phyloP scores from a whole-genome alignment of 2,113 vertebrate genomes.

The Pteronura brasiliensis region DNA sequence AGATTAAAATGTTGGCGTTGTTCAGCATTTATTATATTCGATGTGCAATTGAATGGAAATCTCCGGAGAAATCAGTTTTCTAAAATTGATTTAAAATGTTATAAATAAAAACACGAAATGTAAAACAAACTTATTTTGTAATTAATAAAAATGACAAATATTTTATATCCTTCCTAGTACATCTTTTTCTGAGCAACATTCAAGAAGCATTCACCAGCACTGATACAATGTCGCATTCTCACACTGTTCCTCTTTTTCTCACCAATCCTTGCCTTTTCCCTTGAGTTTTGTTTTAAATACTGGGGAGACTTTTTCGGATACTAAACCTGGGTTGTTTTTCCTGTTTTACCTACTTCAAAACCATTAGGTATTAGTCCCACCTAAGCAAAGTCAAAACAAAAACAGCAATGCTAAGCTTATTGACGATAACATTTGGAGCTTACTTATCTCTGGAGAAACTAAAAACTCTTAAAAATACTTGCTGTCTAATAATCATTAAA shows the following conservation, averaged over 20 bases:
- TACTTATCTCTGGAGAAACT: neutral
- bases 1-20: conserved; percentile 50
- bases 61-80: neutral
- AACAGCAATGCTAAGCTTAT: neutral
- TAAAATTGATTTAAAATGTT: conserved; percentile 5
- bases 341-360: neutral
- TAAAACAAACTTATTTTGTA: neutral
- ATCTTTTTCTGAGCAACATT: neutral
- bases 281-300: conserved; percentile 16
- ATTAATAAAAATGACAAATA: neutral
- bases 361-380: neutral
- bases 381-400: conserved; percentile 14
- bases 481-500: neutral
- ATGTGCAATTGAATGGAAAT: neutral
- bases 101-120: conserved; percentile 8
- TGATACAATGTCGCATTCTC: neutral
- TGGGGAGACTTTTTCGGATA: neutral
- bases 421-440: neutral
- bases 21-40: conserved; percentile 31
- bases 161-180: neutral
- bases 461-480: neutral
- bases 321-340: neutral
- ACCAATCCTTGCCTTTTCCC: neutral
- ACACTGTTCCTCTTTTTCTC: neutral
- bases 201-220: neutral